These are phyloP conservation scores for Thalassoma bifasciatum DNA, from an alignment of 2,113 vertebrate genomes.

Conservation along the genomic window DNA sequence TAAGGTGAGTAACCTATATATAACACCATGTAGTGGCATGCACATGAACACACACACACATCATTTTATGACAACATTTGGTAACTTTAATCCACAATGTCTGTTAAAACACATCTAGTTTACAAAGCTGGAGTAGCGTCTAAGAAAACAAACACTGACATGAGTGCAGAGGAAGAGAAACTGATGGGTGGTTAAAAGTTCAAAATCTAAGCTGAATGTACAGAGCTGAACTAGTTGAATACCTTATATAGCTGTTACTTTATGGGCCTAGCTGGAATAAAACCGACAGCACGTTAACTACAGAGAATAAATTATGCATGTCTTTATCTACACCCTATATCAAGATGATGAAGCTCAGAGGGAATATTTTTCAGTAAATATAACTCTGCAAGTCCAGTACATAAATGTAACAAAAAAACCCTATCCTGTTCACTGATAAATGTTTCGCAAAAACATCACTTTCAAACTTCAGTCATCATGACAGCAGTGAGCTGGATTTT, in stretches of 20 bases:
- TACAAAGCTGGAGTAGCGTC: slow-evolving; percentile 73
- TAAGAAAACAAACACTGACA: slow-evolving; percentile 65
- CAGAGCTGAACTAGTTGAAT: slow-evolving; percentile 25
- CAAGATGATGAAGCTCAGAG: background rate
- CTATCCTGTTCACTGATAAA: slow-evolving; percentile 1
- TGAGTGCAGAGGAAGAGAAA: slow-evolving; percentile 46
- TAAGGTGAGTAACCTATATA: too few species aligned
- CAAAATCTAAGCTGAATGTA: slow-evolving; percentile 44
- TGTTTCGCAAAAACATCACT: background rate
- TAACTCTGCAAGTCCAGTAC: background rate
- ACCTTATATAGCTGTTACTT: slow-evolving; percentile 14
- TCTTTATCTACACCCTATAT: slow-evolving; percentile 11
- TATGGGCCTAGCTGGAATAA: background rate
- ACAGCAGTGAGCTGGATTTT: slow-evolving; percentile 13
- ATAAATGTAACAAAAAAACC: slow-evolving; percentile 24
- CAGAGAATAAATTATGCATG: slow-evolving; percentile 6
- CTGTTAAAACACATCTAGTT: slow-evolving; percentile 78
- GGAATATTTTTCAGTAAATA: slow-evolving; percentile 4
- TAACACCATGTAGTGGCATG: too few species aligned
- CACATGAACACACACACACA: background rate
- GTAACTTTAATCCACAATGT: slow-evolving; percentile 80
- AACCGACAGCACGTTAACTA: slow-evolving; percentile 9
- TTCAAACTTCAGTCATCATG: slow-evolving; percentile 6
- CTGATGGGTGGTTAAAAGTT: slow-evolving; percentile 38
- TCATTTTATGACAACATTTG: slow-evolving; percentile 65